A percentile compares a stretch with the other conserved stretches of the same genome.
These are phyloP conservation scores for Plecotus auritus DNA, from an alignment of 2,113 vertebrate species.

Conservation along the genomic window DNA sequence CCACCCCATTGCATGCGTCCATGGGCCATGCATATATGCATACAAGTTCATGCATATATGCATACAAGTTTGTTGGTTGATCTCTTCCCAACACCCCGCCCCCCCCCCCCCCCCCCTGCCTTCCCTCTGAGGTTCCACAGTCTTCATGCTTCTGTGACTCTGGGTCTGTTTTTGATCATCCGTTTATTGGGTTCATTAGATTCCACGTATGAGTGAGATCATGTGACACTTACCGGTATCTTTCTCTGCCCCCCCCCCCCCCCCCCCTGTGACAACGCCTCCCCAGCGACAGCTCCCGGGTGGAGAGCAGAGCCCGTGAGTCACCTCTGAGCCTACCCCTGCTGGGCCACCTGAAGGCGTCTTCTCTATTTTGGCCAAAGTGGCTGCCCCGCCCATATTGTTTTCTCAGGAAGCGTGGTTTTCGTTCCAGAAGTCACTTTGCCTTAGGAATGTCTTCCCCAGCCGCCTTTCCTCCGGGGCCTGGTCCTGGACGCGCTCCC, in stretches of 20 bases:
- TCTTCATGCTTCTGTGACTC: too few relatives aligned
- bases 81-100: too few relatives aligned
- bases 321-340: background rate
- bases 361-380: background rate
- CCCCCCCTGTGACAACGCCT: background rate
- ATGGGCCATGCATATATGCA: too few relatives aligned
- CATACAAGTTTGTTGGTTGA: too few relatives aligned
- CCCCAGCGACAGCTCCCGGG: background rate
- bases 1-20: too few relatives aligned
- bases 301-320: background rate
- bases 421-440: background rate
- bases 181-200: too few relatives aligned
- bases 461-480: background rate
- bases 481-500: background rate
- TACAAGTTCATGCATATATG: too few relatives aligned
- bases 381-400: rapidly evolving
- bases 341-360: background rate
- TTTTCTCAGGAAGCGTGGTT: background rate
- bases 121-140: too few relatives aligned
- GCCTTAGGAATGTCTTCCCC: background rate
- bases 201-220: too few relatives aligned
- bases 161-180: too few relatives aligned
- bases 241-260: background rate
- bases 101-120: too few relatives aligned
- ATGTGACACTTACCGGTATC: too few relatives aligned